Base-by-base conservation (phyloP, 2,113 vertebrate genomes). In the Phocoena sinus region DNA sequence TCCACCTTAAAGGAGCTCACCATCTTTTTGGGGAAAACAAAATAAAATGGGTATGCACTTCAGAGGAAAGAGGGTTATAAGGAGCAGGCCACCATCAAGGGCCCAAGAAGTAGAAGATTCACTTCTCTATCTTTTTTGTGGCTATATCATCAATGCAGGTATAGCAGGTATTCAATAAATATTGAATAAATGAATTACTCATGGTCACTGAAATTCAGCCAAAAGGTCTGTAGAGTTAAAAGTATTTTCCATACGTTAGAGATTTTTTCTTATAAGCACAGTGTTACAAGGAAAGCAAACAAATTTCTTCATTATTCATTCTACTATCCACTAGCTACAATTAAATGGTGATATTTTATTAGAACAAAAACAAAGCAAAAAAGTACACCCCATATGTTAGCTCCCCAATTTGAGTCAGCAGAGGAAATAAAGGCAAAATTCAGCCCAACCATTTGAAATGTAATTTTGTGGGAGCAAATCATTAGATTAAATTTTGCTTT, bases 341-440 rank as follows among this genome's bases (percentile, higher is more conserved):
- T 76, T 93, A 70, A 92, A 88, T 76, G 15, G 6, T 83, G 44
- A 58, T 65, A 84, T 71, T 89, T 95, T 70, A 92, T 82, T 83
- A 91, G 71, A 95, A 94, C 86, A 93, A 96, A 89, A 95, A 36
- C 17, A 85, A 95, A 85, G 36, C 26, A 67, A 94, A 85, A 93
- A 89, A 89, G 26, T 36, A 36, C 2, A 93, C 2, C 11, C 38
- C n/a, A 62, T 84, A 92, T 76, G 58, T 82, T 91, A 91, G 53
- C 6, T 1, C n/a, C 33, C 47, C 15, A 73, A 62, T 10, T 92
- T 73, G 33, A 89, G 9, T 96, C 65, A 97, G 28, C 26, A 77
- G 10, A 94, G 17, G 12, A 97, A 92, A 85, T 47, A 94, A 88
- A 88, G 38, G 18, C 58, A 96, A 97, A 95, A 73, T 65, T 80